Conservation (phyloP, 2,797 vertebrate species). For the Numenius phaeopus region DNA sequence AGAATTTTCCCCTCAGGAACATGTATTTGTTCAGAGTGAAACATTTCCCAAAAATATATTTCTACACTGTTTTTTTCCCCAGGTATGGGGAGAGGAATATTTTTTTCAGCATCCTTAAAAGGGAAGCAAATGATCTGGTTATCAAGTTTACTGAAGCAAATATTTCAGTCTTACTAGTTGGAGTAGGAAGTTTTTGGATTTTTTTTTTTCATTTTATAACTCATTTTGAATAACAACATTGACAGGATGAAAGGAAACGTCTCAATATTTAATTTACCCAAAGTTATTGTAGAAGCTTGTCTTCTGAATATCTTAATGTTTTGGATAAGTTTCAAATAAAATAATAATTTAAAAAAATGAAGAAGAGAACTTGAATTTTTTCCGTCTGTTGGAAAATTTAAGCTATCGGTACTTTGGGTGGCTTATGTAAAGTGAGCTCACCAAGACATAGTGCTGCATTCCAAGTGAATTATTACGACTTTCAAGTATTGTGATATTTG, state of each 20-base stretch:
- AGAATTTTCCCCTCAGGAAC: background rate
- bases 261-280: background rate
- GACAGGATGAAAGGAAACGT: background rate
- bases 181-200: background rate
- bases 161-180: background rate
- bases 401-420: background rate
- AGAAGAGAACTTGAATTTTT: accelerated
- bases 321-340: background rate
- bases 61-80: background rate
- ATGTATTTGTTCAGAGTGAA: background rate
- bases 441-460: background rate
- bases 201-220: background rate
- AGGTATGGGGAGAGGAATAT: background rate
- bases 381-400: background rate
- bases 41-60: background rate
- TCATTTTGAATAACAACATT: background rate
- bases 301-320: background rate
- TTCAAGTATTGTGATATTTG: background rate
- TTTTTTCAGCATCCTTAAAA: background rate
- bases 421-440: background rate
- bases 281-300: background rate
- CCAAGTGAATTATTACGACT: background rate
- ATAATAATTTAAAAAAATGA: background rate
- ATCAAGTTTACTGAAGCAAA: background rate
- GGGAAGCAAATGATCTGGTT: background rate